These are phyloP conservation scores for Scelioninae gen. 1 DNA, from an alignment of 2,888 invertebrate species.

Conservation along the genomic window DNA sequence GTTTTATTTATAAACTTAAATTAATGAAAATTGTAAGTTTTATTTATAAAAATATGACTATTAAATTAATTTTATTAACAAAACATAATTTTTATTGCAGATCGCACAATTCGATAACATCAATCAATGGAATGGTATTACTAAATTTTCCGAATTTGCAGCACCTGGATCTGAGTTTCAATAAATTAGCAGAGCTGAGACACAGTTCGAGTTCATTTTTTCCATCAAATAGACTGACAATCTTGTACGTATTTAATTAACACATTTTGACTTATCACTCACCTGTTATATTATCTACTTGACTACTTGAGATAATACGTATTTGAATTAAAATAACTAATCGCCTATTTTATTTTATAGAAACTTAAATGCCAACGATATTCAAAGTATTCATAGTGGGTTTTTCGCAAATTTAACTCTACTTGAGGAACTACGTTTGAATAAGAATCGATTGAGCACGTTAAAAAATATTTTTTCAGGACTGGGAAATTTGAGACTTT, in stretches of 20 bases:
- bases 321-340: slow-evolving; percentile 11
- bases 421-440: slow-evolving; percentile 90
- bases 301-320: neutral
- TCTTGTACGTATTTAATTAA: slow-evolving; percentile 84
- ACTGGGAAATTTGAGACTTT: slow-evolving; percentile 72
- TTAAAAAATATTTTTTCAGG: slow-evolving; percentile 90
- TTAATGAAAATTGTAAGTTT: too few species aligned
- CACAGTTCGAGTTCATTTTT: slow-evolving; percentile 87
- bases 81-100: slow-evolving; percentile 79
- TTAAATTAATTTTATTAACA: too few species aligned
- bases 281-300: slow-evolving; percentile 13
- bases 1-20: too few species aligned
- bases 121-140: slow-evolving; percentile 84
- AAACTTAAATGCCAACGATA: slow-evolving; percentile 90
- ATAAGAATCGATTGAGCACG: slow-evolving; percentile 89
- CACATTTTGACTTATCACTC: slow-evolving; percentile 19
- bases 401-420: slow-evolving; percentile 90
- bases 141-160: slow-evolving; percentile 85
- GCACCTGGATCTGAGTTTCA: slow-evolving; percentile 88
- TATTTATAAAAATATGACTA: too few species aligned
- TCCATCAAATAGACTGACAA: slow-evolving; percentile 85
- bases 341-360: slow-evolving; percentile 85
- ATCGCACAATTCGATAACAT: slow-evolving; percentile 85
- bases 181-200: slow-evolving; percentile 86
- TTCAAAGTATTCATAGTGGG: slow-evolving; percentile 89